Evolutionary conservation across 2,113 vertebrate genomes (phyloP).

Genomic region (Halichoerus grypus): DNA sequence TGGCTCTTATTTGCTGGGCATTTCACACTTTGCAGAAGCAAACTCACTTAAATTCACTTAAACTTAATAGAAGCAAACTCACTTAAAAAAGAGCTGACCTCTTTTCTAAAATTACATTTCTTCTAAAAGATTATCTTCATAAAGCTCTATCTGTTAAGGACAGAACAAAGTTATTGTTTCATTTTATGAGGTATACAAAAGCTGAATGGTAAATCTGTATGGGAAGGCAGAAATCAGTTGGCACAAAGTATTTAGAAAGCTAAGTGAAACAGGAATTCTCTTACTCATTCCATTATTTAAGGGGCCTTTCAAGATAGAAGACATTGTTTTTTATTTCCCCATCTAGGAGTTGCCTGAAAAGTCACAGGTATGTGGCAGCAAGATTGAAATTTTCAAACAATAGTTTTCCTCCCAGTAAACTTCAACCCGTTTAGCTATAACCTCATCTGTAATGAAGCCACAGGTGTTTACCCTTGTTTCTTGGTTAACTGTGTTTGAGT

Average conservation of each 20-base stretch:
- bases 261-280: not conserved
- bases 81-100: not conserved
- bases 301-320: constrained; percentile 5
- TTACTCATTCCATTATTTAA: not conserved
- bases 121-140: constrained; percentile 24
- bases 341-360: constrained; percentile 24
- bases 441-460: not conserved
- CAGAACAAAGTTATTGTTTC: constrained; percentile 32
- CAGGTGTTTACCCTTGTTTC: not conserved
- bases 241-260: constrained; percentile 26
- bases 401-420: not conserved
- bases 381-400: constrained; percentile 42
- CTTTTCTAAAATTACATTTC: not conserved
- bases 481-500: constrained; percentile 23
- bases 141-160: not conserved
- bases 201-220: not conserved
- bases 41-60: not conserved
- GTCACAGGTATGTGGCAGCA: constrained; percentile 1
- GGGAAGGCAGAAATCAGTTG: not conserved
- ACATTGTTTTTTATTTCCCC: not conserved
- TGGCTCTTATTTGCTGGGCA: not conserved
- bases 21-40: not conserved
- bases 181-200: not conserved
- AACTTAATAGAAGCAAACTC: not conserved
- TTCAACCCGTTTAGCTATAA: not conserved